Evolutionary conservation across 2,113 vertebrate species (phyloP), one percentile per base, ranked within the genome.

Genomic region (Cyanoderma ruficeps): DNA sequence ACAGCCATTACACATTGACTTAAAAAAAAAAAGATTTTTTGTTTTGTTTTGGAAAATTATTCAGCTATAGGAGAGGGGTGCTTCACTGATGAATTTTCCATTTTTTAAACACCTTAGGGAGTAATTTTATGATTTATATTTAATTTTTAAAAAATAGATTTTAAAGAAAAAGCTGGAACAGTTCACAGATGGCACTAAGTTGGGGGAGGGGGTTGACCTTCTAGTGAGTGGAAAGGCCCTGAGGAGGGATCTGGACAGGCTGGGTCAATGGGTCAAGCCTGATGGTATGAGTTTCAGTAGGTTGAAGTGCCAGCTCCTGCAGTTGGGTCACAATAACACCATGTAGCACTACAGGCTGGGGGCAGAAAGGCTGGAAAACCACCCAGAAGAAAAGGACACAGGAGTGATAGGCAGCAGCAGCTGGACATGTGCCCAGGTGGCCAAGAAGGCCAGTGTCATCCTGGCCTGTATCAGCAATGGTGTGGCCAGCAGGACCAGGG

Each of bases 361-460:
- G 27, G 10, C 19, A 61, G 55, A 53, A 64, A 23, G 33, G 19
- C 6, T 47, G 56, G 19, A n/a, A 78, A 69, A 39, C 7, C 25
- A 39, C n/a, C 64, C 4, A 8, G 39, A 8, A 53, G 56, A 14
- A 24, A 78, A 70, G 10, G 18, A 22, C 23, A 27, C 1, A 1
- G 9, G 1, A 8, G 6, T 53, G 21, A 11, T 27, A 22, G 47
- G 39, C 18, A 46, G 9, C 19, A 47, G 13, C 0, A 0, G 6
- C n/a, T 41, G n/a, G 49, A 46, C 3, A 7, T 24, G 47, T 61
- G 33, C n/a, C 47, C 23, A 61, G 30, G 19, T 47, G n/a, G 41
- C 18, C 41, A 63, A 49, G 24, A 61, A 78, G 24, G 24, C 15
- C 47, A 30, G 3, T 20, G 49, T 1, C 19, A 63, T 0, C 28